Evolutionary conservation across 2,888 invertebrate species (phyloP), one percentile per base, ranked within the genome.

Genomic region (Caenorhabditis parvicauda): DNA sequence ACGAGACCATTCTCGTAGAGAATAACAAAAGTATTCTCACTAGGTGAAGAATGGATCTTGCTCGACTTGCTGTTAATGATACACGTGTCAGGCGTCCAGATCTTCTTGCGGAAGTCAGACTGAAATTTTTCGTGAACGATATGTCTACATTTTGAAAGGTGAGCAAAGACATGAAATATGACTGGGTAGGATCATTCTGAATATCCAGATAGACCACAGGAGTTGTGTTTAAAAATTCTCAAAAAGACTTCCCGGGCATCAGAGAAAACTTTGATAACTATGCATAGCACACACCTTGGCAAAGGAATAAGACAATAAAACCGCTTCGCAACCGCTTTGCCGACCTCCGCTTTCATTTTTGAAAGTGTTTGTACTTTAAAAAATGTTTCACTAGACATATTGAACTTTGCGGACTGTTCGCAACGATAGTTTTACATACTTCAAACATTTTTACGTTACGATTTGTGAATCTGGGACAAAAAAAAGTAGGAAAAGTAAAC

Each of bases 41-140:
- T 77, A 5, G 81, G 81, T 3, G 75, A 75, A 35, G 67, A 69
- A 57, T 81, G 81, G 43, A 81, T 79, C 27, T 63, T 61, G 25
- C 75, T 70, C 32, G 70, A 69, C 57, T 80, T 81, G 50, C 67
- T 71, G 51, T 68, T 70, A 56, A 77, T 73, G 17, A 77, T 74
- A 59, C 79, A 79, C n/a, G 78, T 80, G 64, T 79, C 79, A 3
- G 81, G 81, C 1, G 79, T 81, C 81, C 81, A 81, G 27, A 81
- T 79, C 17, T 65, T 62, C 37, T 76, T 72, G 17, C 78, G 74
- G 47, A 81, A 80, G 53, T 79, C 79, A 6, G 67, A 67, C 61
- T 70, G 59, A 35, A 66, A 59, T n/a, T 12, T 28, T 27, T 9
- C 9, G 35, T 32, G 35, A 32, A 32, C n/a, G 35, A 32, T 9